Base-by-base conservation (phyloP, 2,113 vertebrate genomes). In the Gambusia affinis region DNA sequence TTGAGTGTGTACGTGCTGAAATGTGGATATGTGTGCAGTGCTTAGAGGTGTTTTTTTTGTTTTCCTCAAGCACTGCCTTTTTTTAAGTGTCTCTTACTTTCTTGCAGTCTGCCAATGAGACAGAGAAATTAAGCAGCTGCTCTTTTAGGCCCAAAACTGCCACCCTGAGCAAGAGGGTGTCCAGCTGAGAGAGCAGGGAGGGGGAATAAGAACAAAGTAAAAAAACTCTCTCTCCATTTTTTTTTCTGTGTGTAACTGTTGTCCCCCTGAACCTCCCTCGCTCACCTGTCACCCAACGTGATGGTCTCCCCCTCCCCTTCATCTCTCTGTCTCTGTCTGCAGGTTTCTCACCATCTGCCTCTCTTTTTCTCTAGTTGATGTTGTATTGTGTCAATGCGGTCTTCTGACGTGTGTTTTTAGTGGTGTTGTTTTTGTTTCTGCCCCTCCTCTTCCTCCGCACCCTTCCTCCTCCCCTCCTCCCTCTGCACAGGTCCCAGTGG, bases 401-500 rank as follows among this genome's bases (percentile, higher is more conserved):
- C 90, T 86, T 93, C 91, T 93, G 90, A 92, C 14, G 0, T 85
- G 76, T 78, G 84, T 94, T 92, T 90, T 92, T 89, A 85, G 92
- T 92, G 92, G 92, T 90, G 92, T 91, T 93, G 87, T 93, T 92
- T 37, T 90, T 88, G 86, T 92, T 91, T 92, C 89, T 91, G 72
- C 89, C 82, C 75, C 35, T 67, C 75, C 86, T 76, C 83, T 68
- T 83, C 80, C 74, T 82, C 83, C 75, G 51, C 74, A 88, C 86
- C 76, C 80, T 78, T 65, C 88, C 85, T 69, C 78, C 87, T 85
- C 83, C 67, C 85, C 79, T 83, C 81, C 86, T 92, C 90, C 92
- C 91, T 94, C 91, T 94, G 88, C 93, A 80, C 95, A 99, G 97
- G 97, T 95, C 97, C 97, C 93, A 98, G 97, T 86, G 97, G 97